Base-by-base conservation (phyloP, 2,888 invertebrate species). In the Slavum lentiscoides region DNA sequence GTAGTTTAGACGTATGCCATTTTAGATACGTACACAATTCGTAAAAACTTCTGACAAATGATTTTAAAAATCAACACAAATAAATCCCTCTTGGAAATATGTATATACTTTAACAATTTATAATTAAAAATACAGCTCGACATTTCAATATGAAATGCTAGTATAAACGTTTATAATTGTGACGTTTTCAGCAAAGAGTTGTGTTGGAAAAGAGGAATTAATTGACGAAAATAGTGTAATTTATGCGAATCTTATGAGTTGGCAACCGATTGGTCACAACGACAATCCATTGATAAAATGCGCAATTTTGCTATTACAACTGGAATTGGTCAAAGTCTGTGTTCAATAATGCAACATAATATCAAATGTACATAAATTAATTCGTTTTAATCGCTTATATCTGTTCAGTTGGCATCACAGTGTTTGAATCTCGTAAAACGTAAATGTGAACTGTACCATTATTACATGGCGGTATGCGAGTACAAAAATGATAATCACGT, bases 401-500 rank as follows among this genome's bases (percentile, higher is more conserved):
- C 11, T 61, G 43, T 43, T 59, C 21, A 80, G 80, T 37, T 80
- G 43, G 80, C 80, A 1, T 39, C 6, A 58, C 39, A 23, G 58
- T 80, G 80, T 30, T 64, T 80, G 23, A n/a, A n/a, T 23, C 55
- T 64, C 15, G 55, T 58, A n/a, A 72, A 66, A 72, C 8, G 23
- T 19, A 53, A 64, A 23, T 23, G 15, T 21, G 64, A 66, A 58
- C 17, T n/a, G 17, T 80, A 72, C 17, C 11, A 64, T 55, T 80
- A 80, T 64, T 80, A 80, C 15, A 80, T 72, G 72, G 80, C 80
- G 11, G 70, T 80, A 3, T 80, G 80, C 6, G 58, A 72, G 30
- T 72, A 80, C n/a, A 80, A 80, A 66, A 72, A 23, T 0, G 72
- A 43, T 19, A 72, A 72, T 23, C 2, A 70, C 72, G 55, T n/a